Conservation (phyloP, 2,888 invertebrate species). For the Odontothrips loti region DNA sequence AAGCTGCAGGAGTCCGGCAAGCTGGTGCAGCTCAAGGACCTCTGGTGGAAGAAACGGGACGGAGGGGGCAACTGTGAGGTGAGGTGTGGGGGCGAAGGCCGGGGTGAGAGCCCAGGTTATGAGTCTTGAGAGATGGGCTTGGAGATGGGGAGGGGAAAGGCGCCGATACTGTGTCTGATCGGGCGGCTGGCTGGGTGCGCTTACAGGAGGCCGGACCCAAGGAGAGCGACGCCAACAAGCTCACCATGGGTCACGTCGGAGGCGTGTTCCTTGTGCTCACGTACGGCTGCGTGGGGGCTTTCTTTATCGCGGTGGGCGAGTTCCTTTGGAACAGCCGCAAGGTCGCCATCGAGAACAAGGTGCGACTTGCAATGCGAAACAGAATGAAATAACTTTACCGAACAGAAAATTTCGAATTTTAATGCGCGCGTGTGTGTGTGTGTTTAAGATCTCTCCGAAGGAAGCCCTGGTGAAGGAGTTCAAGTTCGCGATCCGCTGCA, state of each 20-base stretch:
- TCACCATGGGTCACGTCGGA: constrained; percentile 75
- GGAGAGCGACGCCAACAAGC: constrained; percentile 49
- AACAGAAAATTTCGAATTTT: too few relatives aligned
- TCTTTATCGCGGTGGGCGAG: constrained; percentile 65
- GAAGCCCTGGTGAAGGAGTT: constrained; percentile 44
- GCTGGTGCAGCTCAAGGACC: constrained; percentile 73
- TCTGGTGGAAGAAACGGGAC: constrained; percentile 82
- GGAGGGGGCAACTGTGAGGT: constrained; percentile 58
- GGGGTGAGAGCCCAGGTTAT: neutral
- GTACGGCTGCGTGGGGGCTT: constrained; percentile 61
- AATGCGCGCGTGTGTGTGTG: neutral
- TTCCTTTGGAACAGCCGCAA: constrained; percentile 55
- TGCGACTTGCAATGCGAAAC: constrained; percentile 39
- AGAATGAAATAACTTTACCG: too few relatives aligned
- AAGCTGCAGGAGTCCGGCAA: constrained; percentile 85
- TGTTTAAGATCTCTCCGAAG: constrained; percentile 42
- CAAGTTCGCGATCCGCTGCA: constrained; percentile 46
- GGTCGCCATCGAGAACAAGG: constrained; percentile 52
- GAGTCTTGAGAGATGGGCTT: too few relatives aligned
- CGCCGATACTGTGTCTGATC: too few relatives aligned
- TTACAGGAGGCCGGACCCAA: neutral
- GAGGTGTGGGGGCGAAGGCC: constrained; percentile 38
- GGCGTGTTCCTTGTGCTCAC: constrained; percentile 77
- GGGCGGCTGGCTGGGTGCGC: too few relatives aligned
- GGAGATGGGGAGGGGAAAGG: too few relatives aligned